phyloP scores from a whole-genome alignment of 2,888 invertebrate genomes.

The Uloborus plumipes region DNA sequence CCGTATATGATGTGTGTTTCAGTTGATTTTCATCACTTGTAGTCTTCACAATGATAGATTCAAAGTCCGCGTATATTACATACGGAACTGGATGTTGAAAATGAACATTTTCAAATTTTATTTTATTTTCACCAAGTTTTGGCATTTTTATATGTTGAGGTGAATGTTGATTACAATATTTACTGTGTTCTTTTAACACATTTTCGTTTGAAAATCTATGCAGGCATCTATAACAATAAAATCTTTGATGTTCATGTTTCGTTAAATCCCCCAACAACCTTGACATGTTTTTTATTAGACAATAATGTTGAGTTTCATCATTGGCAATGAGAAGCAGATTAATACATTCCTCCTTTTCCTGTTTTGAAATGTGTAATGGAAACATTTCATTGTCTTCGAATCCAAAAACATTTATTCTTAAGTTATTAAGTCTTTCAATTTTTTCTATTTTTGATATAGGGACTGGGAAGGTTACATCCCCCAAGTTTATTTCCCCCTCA shows the following conservation, averaged over 20 bases:
- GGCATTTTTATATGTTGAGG: neutral
- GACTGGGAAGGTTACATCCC: neutral
- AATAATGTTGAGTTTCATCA: conserved; percentile 24
- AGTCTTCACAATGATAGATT: neutral
- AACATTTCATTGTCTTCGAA: conserved; percentile 1
- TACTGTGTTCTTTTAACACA: neutral
- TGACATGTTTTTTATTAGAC: neutral
- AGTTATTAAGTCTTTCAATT: conserved; percentile 15
- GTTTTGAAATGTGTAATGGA: neutral
- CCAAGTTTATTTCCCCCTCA: neutral
- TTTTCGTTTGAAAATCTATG: neutral
- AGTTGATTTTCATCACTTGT: too few species aligned
- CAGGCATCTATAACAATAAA: neutral
- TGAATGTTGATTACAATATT: neutral
- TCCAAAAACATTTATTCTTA: conserved; percentile 19
- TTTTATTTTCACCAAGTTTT: neutral
- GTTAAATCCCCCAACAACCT: neutral
- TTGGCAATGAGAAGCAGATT: conserved; percentile 1
- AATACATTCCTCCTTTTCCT: neutral
- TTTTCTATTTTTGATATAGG: neutral
- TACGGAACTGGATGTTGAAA: neutral
- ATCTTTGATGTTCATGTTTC: neutral
- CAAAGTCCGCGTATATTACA: neutral
- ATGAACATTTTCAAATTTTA: neutral
- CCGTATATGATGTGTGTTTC: too few species aligned